Evolutionary conservation across 2,797 vertebrate genomes (phyloP).

Genomic region (Poeciliopsis infans): DNA sequence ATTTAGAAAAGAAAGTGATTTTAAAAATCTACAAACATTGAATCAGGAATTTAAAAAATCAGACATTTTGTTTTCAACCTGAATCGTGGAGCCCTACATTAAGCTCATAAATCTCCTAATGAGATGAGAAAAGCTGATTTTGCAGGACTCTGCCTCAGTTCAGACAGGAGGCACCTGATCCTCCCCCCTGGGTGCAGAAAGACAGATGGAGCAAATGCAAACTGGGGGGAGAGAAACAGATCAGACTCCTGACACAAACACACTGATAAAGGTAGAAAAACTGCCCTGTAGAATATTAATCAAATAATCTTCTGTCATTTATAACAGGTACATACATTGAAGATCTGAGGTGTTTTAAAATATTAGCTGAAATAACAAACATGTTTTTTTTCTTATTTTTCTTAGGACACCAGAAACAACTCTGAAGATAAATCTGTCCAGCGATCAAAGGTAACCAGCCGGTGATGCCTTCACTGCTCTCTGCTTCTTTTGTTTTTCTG

Average conservation of each 20-base stretch:
- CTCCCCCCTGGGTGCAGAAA: constrained; percentile 65
- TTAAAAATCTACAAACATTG: too few species aligned
- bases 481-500: constrained; percentile 15
- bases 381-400: constrained; percentile 4
- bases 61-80: too few species aligned
- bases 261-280: constrained; percentile 35
- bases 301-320: background rate
- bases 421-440: constrained; percentile 84
- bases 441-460: constrained; percentile 81
- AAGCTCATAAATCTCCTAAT: constrained; percentile 5
- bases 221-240: constrained; percentile 16
- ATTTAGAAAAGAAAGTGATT: too few species aligned
- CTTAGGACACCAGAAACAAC: constrained; percentile 79
- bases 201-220: constrained; percentile 72
- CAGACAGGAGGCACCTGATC: constrained; percentile 77
- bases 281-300: constrained; percentile 10
- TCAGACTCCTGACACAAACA: constrained; percentile 46
- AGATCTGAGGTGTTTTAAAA: background rate
- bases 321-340: too few species aligned
- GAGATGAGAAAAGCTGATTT: constrained; percentile 1
- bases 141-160: constrained; percentile 45
- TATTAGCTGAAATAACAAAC: background rate
- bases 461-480: constrained; percentile 24
- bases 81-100: background rate
- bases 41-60: too few species aligned